Evolutionary conservation across 2,888 invertebrate genomes (phyloP), one percentile per base, ranked within the genome.

Genomic region (Callinectes sapidus): DNA sequence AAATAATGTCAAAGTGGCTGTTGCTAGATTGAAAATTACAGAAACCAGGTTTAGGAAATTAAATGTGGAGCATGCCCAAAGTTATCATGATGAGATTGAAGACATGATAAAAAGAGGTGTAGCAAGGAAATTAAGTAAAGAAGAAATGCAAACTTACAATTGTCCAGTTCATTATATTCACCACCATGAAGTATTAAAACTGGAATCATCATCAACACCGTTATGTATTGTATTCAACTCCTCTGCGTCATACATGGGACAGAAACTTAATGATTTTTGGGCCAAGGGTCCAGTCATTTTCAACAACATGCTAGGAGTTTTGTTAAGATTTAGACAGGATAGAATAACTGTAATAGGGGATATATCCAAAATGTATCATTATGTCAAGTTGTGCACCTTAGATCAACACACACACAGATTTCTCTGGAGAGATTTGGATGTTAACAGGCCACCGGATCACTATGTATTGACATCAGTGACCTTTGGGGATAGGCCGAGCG

Each of bases 221-320:
- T 3, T 89, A n/a, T 61, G 89, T 54, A 89, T 61, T 89, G 89
- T 42, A 28, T 55, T 54, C 55, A 71, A 90, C 66, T 90, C 90
- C n/a, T 90, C 90, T 39, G 90, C 77, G 0, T 90, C 71, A 42
- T 71, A 90, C n/a, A 90, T 90, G 90, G 90, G 71, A 28, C 90
- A 90, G 39, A 77, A 66, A 28, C 35, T 90, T 90, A n/a, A n/a
- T n/a, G 42, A 90, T n/a, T 90, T 77, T 28, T 32, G 90, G 90
- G 71, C 71, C 16, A 90, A 90, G 28, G 90, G 90, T 16, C 71
- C 71, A 71, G 71, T 18, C 18, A 23, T 90, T 71, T 23, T 90
- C 8, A 90, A 39, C 39, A 71, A 48, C 35, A n/a, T 90, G 66
- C 66, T 66, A 6, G 90, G 61, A 71, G 32, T 90, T 71, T 77